Evolutionary conservation across 30 jellyfish, hydroid and myxozoan species (phyloP).

Genomic region (Hydractinia echinata): DNA sequence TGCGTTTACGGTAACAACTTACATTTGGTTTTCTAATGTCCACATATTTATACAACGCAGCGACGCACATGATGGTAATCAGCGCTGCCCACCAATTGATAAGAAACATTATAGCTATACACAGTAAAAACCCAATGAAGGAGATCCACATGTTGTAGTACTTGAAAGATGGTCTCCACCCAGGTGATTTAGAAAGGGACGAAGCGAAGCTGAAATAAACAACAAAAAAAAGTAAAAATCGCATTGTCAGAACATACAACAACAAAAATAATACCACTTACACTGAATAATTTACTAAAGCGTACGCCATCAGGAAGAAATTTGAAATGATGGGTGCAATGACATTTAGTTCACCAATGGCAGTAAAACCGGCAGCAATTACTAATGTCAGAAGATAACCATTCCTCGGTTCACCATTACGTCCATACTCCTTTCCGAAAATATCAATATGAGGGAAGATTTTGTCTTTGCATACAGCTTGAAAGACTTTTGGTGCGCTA

Average conservation of each 20-base stretch:
- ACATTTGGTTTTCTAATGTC: conserved; percentile 84
- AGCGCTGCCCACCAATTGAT: conserved; percentile 98
- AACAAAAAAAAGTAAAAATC: background rate
- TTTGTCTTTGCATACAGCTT: conserved; percentile 91
- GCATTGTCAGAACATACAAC: background rate
- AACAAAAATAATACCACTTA: conserved; percentile 11
- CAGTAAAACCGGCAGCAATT: conserved; percentile 78
- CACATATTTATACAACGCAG: conserved; percentile 74
- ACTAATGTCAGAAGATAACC: conserved; percentile 74
- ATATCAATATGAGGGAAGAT: conserved; percentile 53
- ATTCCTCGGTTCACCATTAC: conserved; percentile 83
- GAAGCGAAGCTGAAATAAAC: conserved; percentile 31
- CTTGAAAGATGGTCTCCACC: conserved; percentile 96
- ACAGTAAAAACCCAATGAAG: conserved; percentile 68
- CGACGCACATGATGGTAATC: conserved; percentile 70
- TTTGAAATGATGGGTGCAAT: conserved; percentile 94
- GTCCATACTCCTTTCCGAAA: conserved; percentile 91
- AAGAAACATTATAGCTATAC: conserved; percentile 89
- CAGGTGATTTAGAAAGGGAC: conserved; percentile 88
- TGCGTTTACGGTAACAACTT: background rate
- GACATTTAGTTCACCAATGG: conserved; percentile 77
- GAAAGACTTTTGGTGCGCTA: conserved; percentile 90
- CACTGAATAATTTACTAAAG: conserved; percentile 86
- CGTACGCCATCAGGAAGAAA: conserved; percentile 92
- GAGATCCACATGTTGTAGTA: conserved; percentile 93